Conservation (phyloP, 2,797 vertebrate genomes). For the Phylloscopus collybita region DNA sequence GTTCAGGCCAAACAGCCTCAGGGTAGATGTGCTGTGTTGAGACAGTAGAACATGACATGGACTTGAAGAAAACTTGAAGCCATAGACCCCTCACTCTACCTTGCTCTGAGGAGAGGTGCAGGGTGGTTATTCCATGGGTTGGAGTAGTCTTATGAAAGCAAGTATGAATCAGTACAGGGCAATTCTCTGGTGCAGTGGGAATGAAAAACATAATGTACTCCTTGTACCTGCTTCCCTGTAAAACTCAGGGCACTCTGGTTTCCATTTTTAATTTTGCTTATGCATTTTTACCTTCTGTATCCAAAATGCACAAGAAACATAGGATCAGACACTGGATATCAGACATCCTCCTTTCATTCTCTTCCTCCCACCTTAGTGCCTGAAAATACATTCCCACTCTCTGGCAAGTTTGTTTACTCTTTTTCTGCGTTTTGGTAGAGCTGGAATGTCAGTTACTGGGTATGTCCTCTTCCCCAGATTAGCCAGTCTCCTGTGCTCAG, state of each 20-base stretch:
- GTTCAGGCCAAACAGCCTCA: not conserved
- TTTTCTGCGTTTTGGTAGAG: not conserved
- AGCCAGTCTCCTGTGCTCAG: not conserved
- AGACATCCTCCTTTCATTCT: not conserved
- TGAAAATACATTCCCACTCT: not conserved
- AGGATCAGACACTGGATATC: not conserved
- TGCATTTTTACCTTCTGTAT: not conserved
- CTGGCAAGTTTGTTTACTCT: not conserved
- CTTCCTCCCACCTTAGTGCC: not conserved
- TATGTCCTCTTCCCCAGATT: not conserved
- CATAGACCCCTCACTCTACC: too few species aligned
- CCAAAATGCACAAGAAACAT: not conserved
- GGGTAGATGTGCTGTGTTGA: not conserved
- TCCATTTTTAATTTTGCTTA: not conserved
- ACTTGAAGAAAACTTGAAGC: not conserved
- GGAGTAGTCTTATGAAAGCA: not conserved
- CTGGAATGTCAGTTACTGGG: not conserved
- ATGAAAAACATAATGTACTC: not conserved
- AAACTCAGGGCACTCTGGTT: not conserved
- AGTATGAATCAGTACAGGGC: not conserved
- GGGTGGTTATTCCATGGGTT: not conserved
- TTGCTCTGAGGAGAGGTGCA: not conserved
- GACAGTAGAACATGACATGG: not conserved
- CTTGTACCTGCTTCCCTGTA: not conserved
- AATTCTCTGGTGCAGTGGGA: not conserved